Percentiles rank a stretch among this genome's conserved stretches.
Conservation (phyloP, 2,888 invertebrate genomes). For the Oeneis ivallda region DNA sequence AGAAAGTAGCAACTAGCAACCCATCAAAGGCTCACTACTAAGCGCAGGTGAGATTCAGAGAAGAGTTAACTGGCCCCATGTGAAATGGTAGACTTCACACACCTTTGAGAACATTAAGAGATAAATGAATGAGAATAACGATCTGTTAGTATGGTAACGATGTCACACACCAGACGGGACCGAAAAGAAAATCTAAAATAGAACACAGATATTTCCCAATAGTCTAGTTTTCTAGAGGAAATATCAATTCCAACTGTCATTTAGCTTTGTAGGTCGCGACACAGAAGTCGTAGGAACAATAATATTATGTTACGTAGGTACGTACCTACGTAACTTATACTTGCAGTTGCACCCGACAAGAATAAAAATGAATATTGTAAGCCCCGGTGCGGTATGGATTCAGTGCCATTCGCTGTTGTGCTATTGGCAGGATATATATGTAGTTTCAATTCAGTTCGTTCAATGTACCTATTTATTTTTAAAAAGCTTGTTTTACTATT, state of each 20-base stretch:
- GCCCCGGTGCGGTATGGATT: slow-evolving; percentile 4
- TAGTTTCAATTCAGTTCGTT: neutral
- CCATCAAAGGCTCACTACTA: too few species aligned
- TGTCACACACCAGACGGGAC: slow-evolving; percentile 5
- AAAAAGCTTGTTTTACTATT: neutral
- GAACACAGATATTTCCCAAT: slow-evolving; percentile 41
- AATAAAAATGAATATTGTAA: slow-evolving; percentile 24
- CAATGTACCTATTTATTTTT: neutral
- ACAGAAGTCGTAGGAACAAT: slow-evolving; percentile 31
- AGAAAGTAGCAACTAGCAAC: too few species aligned
- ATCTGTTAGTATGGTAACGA: neutral
- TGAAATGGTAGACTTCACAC: too few species aligned
- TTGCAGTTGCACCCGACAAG: slow-evolving; percentile 23
- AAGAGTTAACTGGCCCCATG: too few species aligned
- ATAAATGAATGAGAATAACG: too few species aligned
- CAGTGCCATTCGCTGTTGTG: slow-evolving; percentile 3
- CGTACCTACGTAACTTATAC: neutral
- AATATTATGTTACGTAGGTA: too few species aligned
- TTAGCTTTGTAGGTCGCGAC: slow-evolving; percentile 38
- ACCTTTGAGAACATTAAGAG: too few species aligned
- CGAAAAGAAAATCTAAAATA: slow-evolving; percentile 37
- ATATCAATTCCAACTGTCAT: slow-evolving; percentile 42
- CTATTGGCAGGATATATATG: slow-evolving; percentile 5
- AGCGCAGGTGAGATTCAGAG: too few species aligned
- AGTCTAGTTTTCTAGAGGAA: slow-evolving; percentile 41